Conservation (phyloP, 2,888 invertebrate species). For the Apotomis betuletana region DNA sequence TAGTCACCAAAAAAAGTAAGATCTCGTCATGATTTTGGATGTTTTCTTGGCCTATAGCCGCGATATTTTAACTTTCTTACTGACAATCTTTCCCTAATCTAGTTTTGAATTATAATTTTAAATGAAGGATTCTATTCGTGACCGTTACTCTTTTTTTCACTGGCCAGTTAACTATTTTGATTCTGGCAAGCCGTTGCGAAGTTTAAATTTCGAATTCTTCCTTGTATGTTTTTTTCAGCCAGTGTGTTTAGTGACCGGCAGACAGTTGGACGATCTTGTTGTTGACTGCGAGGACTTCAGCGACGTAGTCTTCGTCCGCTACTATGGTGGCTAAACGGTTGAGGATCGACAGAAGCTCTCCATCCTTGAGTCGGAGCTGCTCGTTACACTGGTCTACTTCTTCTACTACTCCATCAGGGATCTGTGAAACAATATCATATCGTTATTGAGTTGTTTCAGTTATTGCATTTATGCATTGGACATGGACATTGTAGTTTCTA, state of each 20-base stretch:
- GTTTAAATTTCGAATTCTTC: neutral
- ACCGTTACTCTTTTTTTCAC: neutral
- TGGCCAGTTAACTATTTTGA: neutral
- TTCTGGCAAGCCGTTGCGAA: neutral
- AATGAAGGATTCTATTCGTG: neutral
- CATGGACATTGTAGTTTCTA: too few relatives aligned
- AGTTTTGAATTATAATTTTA: neutral
- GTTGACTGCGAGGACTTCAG: slow-evolving; percentile 90
- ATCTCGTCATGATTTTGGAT: neutral
- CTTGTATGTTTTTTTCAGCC: slow-evolving; percentile 16
- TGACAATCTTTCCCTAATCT: neutral
- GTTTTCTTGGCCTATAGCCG: neutral
- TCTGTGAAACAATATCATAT: slow-evolving; percentile 66
- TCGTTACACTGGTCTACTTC: slow-evolving; percentile 88
- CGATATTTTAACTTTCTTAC: neutral
- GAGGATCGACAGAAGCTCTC: slow-evolving; percentile 86
- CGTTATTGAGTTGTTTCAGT: neutral
- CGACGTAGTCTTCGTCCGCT: slow-evolving; percentile 89
- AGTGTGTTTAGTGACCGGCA: slow-evolving; percentile 61
- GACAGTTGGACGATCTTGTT: slow-evolving; percentile 84
- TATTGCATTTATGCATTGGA: neutral
- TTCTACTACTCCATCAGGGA: slow-evolving; percentile 86
- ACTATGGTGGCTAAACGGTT: slow-evolving; percentile 87
- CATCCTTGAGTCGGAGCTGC: slow-evolving; percentile 87
- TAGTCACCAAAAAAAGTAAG: neutral